Percentiles rank a stretch among this genome's conserved stretches.
These are phyloP conservation scores for Gymnothorax reevesii DNA, from an alignment of 2,797 vertebrate genomes.

Conservation along the genomic window DNA sequence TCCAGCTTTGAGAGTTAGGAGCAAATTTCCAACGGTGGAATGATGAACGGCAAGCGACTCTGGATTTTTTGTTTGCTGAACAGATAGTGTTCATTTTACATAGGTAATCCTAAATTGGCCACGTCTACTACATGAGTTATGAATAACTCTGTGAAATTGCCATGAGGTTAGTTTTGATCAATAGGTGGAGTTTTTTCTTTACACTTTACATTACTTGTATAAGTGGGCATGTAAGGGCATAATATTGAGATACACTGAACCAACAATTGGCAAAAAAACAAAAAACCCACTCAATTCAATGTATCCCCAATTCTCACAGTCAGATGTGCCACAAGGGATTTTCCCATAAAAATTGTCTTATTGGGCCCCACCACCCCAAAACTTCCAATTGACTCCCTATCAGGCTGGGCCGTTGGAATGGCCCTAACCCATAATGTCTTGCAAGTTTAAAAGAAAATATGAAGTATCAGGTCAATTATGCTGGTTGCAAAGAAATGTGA, in stretches of 20 bases:
- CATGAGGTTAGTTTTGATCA: neutral
- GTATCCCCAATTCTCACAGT: neutral
- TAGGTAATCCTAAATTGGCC: neutral
- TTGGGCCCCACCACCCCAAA: neutral
- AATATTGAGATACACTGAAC: neutral
- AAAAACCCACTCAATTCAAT: neutral
- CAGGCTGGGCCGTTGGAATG: neutral
- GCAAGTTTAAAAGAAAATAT: neutral
- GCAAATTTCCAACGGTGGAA: neutral
- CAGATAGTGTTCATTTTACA: constrained; percentile 2
- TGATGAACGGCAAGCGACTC: neutral
- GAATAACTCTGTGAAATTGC: neutral
- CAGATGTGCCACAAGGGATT: neutral
- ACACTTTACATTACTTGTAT: neutral
- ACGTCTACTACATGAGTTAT: neutral
- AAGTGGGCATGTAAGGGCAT: neutral
- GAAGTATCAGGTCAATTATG: neutral
- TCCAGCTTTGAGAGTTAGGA: constrained; percentile 9
- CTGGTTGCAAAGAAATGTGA: neutral
- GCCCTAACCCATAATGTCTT: neutral
- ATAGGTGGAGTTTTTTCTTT: neutral
- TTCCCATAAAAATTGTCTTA: neutral
- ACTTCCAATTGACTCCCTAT: neutral
- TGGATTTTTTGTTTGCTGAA: neutral
- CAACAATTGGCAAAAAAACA: neutral